phyloP scores from a whole-genome alignment of 2,797 vertebrate genomes.

The Myiotriccus ornatus region DNA sequence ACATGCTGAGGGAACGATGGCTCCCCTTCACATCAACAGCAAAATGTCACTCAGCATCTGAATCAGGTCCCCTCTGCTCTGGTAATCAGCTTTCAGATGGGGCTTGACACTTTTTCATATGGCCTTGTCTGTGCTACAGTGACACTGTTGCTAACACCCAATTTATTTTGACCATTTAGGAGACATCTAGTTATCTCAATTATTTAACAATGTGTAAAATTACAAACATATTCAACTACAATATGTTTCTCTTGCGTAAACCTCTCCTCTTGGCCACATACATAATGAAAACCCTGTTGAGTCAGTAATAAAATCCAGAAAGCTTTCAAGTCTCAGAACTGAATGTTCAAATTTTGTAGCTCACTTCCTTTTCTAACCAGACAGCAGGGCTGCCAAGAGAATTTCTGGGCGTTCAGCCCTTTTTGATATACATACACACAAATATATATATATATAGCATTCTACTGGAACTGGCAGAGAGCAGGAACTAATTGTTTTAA shows the following conservation, averaged over 20 bases:
- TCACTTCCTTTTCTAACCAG: conserved; percentile 82
- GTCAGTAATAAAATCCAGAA: conserved; percentile 78
- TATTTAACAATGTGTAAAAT: conserved; percentile 75
- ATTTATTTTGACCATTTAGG: conserved; percentile 56
- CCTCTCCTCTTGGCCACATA: conserved; percentile 74
- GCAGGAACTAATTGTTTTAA: conserved; percentile 67
- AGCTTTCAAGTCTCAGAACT: conserved; percentile 78
- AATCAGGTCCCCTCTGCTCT: not conserved
- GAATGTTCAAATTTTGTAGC: conserved; percentile 81
- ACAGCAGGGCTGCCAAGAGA: conserved; percentile 77
- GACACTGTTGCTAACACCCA: not conserved
- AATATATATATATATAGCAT: conserved; percentile 19
- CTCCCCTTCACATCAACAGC: not conserved
- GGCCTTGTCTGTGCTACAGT: not conserved
- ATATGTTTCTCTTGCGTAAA: conserved; percentile 77
- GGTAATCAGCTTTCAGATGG: not conserved
- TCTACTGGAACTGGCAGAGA: conserved; percentile 37
- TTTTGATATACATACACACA: conserved; percentile 64
- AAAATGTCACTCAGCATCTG: not conserved
- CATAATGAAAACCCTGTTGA: conserved; percentile 82
- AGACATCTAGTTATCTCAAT: conserved; percentile 70
- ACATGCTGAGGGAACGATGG: not conserved
- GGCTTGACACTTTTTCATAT: not conserved
- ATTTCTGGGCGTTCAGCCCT: conserved; percentile 74
- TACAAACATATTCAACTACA: conserved; percentile 75